phyloP scores from a whole-genome alignment of 2,113 vertebrate genomes.

The Cyprinodon brontotheroides region DNA sequence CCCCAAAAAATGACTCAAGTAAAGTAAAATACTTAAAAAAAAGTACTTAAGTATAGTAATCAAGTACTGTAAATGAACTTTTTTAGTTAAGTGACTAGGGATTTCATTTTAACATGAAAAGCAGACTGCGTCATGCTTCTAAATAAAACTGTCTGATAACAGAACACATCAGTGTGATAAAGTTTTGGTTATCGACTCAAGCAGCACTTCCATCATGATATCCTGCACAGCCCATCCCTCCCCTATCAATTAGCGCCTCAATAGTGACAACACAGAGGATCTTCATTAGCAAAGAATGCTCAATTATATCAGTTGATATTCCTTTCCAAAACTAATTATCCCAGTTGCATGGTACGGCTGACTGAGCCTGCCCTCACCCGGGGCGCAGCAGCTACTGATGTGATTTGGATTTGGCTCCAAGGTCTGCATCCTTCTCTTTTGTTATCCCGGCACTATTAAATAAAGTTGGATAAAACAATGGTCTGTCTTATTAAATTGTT shows the following conservation, averaged over 20 bases:
- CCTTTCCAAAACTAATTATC: slow-evolving; percentile 86
- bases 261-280: slow-evolving; percentile 80
- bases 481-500: slow-evolving; percentile 20
- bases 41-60: no score
- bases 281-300: slow-evolving; percentile 85
- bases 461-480: slow-evolving; percentile 32
- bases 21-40: no score
- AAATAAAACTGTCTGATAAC: slow-evolving; percentile 53
- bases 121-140: slow-evolving; percentile 47
- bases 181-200: slow-evolving; percentile 30
- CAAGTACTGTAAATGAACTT: no score
- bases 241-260: slow-evolving; percentile 80
- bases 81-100: no score
- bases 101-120: slow-evolving; percentile 9
- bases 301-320: slow-evolving; percentile 85
- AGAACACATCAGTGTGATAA: slow-evolving; percentile 46
- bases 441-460: slow-evolving; percentile 40
- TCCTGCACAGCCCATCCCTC: slow-evolving; percentile 63
- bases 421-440: slow-evolving; percentile 55
- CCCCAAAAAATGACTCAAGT: no score
- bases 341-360: slow-evolving; percentile 79
- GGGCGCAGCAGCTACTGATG: slow-evolving; percentile 76
- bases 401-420: slow-evolving; percentile 76
- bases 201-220: slow-evolving; percentile 66
- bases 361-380: slow-evolving; percentile 74